Evolutionary conservation across 2,797 vertebrate species (phyloP), one percentile per base, ranked within the genome.

Genomic region (Pagetopsis macropterus): DNA sequence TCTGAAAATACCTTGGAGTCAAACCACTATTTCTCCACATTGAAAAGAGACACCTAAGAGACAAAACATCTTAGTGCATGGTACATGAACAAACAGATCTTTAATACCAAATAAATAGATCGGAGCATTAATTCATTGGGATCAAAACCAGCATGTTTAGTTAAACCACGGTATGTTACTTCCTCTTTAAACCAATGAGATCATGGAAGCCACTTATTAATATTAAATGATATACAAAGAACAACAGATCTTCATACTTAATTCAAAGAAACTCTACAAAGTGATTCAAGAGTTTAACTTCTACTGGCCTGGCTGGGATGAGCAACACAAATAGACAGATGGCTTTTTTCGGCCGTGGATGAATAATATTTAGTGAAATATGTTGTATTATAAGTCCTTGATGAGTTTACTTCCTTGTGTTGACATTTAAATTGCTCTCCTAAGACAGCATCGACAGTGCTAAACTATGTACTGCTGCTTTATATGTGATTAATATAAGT

Each of bases 291-390:
- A 3, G 12, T 64, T 65, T 37, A 31, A 4, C 21, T 2, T 65
- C 33, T 37, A 37, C 33, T 45, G 10, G 19, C 50, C 64, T 37
- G 37, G 19, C 21, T 37, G 21, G n/a, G 51, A 46, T 52, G 11
- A 17, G 21, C 59, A 55, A 7, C 27, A 64, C 64, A 71, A 46
- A 65, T 43, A 70, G 43, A 78, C 57, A 19, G 54, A 56, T 40
- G 51, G 11, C 27, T 76, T 52, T 60, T 71, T 57, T 51, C 16
- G 5, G 19, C 19, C 16, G 15, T 43, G 59, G 45, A 71, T 69
- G 62, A 77, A 73, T 82, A 63, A 63, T 12, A 84, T 76, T 41
- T 74, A 80, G 63, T 72, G 27, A 27, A 27, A 27, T 27, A 5
- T 27, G 37, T 55, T 37, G 61, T 64, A 48, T 59, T 56, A 72